Evolutionary conservation across 2,797 vertebrate species (phyloP), one percentile per base, ranked within the genome.

Genomic region (Hafferia zeledoni): DNA sequence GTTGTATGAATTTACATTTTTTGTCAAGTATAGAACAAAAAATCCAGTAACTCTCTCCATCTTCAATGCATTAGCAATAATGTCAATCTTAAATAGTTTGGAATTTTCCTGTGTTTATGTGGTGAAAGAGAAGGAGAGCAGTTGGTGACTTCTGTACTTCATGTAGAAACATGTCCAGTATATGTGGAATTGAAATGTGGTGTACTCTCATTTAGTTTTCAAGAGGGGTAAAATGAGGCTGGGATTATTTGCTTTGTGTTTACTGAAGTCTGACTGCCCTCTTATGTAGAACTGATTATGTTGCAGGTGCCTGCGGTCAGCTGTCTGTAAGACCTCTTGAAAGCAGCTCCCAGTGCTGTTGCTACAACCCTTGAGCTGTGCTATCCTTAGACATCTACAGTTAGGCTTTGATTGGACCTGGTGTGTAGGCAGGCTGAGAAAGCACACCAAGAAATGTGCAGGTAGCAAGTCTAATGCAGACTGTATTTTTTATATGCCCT

Each of bases 251-350:
- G 39, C 24, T 50, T 57, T 69, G 39, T 89, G 53, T 83, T 96
- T 72, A 56, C 76, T 72, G 87, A 93, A 93, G 94, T 33, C 84
- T 91, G 93, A 83, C 75, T 93, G 93, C 92, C 84, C 89, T 95
- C 94, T 93, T 77, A 86, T 0, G 72, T 93, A 70, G 79, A 78
- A 43, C 7, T 20, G 37, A 25, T 77, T 68, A 16, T 64, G 89
- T 39, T 92, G 85, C 87, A 95, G 30, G 64, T 70, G 61, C 37
- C 53, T 65, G 71, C 22, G 37, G 47, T 31, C 57, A 43, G n/a
- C 63, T 63, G 39, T 39, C 64, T 55, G 10, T 24, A 74, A 71
- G 53, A 55, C 46, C 64, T 82, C 52, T 78, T 43, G 10, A 19
- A 81, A 71, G 60, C 17, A 61, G 39, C 65, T 94, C 8, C 22